A percentile compares a stretch with the other conserved stretches of the same genome.
Conservation (phyloP, 2,888 invertebrate species). For the Heliconius sara region DNA sequence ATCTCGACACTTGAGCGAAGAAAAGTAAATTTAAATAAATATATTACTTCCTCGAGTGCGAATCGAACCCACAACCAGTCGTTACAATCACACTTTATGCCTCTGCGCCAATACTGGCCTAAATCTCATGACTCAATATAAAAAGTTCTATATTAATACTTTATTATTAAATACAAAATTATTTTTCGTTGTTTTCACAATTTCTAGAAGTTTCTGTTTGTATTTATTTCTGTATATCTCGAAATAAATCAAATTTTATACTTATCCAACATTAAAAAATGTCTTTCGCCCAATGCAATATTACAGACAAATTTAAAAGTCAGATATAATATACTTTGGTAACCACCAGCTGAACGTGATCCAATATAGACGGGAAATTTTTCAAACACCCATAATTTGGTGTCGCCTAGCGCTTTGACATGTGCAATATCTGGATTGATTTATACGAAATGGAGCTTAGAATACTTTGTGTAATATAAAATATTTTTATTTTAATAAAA, state of each 20-base stretch:
- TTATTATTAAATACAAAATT: no score
- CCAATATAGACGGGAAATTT: slow-evolving; percentile 30
- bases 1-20: no score
- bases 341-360: slow-evolving; percentile 30
- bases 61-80: no score
- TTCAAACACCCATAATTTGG: slow-evolving; percentile 31
- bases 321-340: slow-evolving; percentile 10
- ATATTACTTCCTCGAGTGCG: no score
- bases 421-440: slow-evolving; percentile 24
- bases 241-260: neutral
- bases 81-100: no score
- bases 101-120: no score
- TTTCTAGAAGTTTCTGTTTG: neutral
- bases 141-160: neutral
- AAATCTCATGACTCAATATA: neutral
- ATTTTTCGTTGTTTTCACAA: no score
- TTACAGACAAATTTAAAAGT: slow-evolving; percentile 23
- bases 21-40: no score
- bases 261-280: slow-evolving; percentile 4
- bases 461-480: slow-evolving; percentile 6
- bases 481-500: slow-evolving; percentile 18
- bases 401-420: slow-evolving; percentile 29
- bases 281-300: neutral
- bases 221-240: neutral
- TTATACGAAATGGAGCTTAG: slow-evolving; percentile 17